These are phyloP conservation scores for Eupithecia abbreviata DNA, from an alignment of 2,888 invertebrate species.

Conservation along the genomic window DNA sequence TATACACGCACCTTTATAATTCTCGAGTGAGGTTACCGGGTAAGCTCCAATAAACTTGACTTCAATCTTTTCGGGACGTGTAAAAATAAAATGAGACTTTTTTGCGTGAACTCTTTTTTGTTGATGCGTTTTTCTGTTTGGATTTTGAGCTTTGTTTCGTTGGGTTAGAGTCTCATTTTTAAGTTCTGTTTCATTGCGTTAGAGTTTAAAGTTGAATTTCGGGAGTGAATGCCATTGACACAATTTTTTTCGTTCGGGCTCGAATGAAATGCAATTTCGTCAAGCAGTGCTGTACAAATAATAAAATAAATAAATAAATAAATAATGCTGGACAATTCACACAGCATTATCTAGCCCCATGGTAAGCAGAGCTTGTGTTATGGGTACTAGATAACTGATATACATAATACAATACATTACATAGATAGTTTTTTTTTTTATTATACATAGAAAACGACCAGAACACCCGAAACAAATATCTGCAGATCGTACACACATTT, in stretches of 20 bases:
- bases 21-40: slow-evolving; percentile 37
- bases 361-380: too few species aligned
- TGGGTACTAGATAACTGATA: too few species aligned
- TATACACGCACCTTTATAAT: not conserved
- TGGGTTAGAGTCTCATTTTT: not conserved
- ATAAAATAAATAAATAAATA: too few species aligned
- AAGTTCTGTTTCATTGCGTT: not conserved
- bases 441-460: too few species aligned
- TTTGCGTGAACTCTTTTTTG: slow-evolving; percentile 29
- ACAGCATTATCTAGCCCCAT: too few species aligned
- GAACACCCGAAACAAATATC: too few species aligned
- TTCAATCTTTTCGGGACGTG: slow-evolving; percentile 62
- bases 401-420: too few species aligned
- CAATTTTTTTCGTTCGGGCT: not conserved
- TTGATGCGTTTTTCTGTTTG: not conserved
- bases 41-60: slow-evolving; percentile 71
- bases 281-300: not conserved
- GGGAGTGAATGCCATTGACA: slow-evolving; percentile 3
- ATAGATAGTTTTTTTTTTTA: too few species aligned
- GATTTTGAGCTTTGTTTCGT: not conserved
- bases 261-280: not conserved
- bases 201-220: slow-evolving; percentile 8
- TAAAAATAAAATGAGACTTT: slow-evolving; percentile 48
- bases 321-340: too few species aligned
- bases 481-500: too few species aligned